Percentiles rank a stretch among this genome's conserved stretches.
phyloP scores from a whole-genome alignment of 2,888 invertebrate species.

The Agrotis ipsilon region DNA sequence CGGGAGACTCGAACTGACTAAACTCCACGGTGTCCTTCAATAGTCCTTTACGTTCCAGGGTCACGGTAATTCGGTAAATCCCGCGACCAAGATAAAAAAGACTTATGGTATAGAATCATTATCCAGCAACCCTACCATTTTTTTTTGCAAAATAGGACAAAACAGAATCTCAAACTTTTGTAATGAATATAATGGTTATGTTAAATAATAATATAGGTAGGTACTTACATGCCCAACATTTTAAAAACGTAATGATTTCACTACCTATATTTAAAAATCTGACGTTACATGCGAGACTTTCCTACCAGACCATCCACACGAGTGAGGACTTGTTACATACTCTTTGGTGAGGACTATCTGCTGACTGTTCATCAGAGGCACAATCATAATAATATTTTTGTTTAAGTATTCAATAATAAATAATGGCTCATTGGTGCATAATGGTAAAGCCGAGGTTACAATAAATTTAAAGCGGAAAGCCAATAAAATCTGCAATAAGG shows the following conservation, averaged over 20 bases:
- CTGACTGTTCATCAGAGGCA: slow-evolving; percentile 4
- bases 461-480: not conserved
- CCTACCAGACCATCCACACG: slow-evolving; percentile 5
- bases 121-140: no score
- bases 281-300: slow-evolving; percentile 9
- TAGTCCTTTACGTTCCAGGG: no score
- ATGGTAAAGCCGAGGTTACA: slow-evolving; percentile 22
- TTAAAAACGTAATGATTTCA: slow-evolving; percentile 15
- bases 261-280: slow-evolving; percentile 17
- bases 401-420: slow-evolving; percentile 8
- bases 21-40: no score
- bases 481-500: slow-evolving; percentile 1
- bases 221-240: slow-evolving; percentile 51
- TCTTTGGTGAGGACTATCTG: no score
- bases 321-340: no score
- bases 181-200: no score
- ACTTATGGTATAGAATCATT: no score
- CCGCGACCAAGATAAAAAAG: no score
- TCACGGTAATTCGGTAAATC: no score
- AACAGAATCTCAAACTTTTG: not conserved
- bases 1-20: no score
- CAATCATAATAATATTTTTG: slow-evolving; percentile 15
- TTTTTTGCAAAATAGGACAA: not conserved
- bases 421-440: not conserved
- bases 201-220: no score